Evolutionary conservation across 2,113 vertebrate species (phyloP).

Genomic region (Corydoras maculifer): DNA sequence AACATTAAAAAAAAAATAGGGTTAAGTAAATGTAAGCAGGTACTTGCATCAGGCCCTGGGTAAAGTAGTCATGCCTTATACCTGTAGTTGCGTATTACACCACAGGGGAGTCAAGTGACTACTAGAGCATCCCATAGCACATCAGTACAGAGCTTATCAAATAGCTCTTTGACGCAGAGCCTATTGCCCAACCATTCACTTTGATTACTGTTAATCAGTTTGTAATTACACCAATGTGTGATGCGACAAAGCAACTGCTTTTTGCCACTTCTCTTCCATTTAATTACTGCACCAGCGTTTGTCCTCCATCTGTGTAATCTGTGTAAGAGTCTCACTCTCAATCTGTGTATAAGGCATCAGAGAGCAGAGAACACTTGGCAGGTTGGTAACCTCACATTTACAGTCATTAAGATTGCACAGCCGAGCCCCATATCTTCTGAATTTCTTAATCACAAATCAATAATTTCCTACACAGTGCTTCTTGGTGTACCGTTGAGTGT

Average conservation of each 20-base stretch:
- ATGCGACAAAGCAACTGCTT: not conserved
- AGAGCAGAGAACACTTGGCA: slow-evolving; percentile 51
- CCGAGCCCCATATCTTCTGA: not conserved
- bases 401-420: slow-evolving; percentile 25
- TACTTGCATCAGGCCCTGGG: slow-evolving; percentile 41
- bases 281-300: slow-evolving; percentile 11
- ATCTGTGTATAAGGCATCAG: slow-evolving; percentile 46
- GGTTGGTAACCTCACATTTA: slow-evolving; percentile 30
- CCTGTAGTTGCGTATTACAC: too few species aligned
- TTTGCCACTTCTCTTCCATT: slow-evolving; percentile 45
- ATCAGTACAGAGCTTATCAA: too few species aligned
- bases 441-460: too few species aligned
- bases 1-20: slow-evolving; percentile 8
- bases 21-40: slow-evolving; percentile 50
- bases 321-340: slow-evolving; percentile 29
- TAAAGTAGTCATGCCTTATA: too few species aligned
- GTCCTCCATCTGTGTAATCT: slow-evolving; percentile 5
- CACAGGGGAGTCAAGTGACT: too few species aligned
- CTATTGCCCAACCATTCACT: too few species aligned
- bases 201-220: too few species aligned
- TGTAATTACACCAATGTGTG: too few species aligned
- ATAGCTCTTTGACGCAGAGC: too few species aligned
- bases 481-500: slow-evolving; percentile 90
- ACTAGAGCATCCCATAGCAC: too few species aligned
- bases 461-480: slow-evolving; percentile 74